Conservation (phyloP, 2,113 vertebrate species). For the Triplophysa dalaica region DNA sequence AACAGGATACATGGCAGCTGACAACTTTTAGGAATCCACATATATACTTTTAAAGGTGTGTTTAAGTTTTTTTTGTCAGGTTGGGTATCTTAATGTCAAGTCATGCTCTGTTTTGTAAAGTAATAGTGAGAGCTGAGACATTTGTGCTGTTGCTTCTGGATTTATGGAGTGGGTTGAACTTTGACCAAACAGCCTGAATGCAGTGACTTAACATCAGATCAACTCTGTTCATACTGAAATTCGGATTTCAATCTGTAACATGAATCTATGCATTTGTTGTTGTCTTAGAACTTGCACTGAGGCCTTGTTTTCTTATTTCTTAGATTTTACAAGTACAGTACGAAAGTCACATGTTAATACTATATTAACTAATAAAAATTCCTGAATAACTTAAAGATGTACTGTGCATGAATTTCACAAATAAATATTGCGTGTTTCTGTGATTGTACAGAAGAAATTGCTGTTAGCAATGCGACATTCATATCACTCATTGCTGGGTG, state of each 20-base stretch:
- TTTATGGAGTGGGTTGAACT: not conserved
- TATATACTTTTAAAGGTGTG: not conserved
- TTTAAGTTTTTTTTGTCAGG: not conserved
- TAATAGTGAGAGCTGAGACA: not conserved
- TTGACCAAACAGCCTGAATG: not conserved
- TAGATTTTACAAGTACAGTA: conserved; percentile 8
- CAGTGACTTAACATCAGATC: not conserved
- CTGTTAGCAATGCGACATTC: too few relatives aligned
- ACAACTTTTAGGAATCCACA: not conserved
- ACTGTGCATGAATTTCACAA: too few relatives aligned
- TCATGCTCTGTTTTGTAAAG: not conserved
- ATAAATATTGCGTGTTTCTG: too few relatives aligned
- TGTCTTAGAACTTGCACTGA: not conserved
- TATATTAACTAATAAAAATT: conserved; percentile 4
- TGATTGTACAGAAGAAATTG: too few relatives aligned
- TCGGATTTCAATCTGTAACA: not conserved
- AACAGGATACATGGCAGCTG: conserved; percentile 16
- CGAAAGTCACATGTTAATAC: not conserved
- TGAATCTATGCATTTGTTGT: not conserved
- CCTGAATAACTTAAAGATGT: too few relatives aligned
- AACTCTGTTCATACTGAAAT: not conserved
- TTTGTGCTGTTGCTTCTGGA: not conserved
- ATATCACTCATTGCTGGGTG: too few relatives aligned
- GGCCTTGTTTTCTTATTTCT: not conserved
- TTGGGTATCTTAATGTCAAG: not conserved